A percentile compares a stretch with the other conserved stretches of the same genome.
Evolutionary conservation across 2,888 invertebrate genomes (phyloP).

Genomic region (Rosalia funebris): DNA sequence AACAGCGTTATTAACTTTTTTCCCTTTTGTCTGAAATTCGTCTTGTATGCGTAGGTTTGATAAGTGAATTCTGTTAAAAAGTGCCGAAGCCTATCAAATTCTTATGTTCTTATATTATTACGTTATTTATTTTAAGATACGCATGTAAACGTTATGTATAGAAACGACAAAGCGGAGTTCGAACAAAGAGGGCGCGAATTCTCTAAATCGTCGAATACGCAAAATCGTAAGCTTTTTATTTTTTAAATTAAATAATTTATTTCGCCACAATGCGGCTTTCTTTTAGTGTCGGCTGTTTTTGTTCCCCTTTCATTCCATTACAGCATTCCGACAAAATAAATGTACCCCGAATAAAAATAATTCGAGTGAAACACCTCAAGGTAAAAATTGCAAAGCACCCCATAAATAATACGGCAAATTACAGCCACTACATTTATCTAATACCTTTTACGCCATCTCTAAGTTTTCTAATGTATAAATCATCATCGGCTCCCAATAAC

Average conservation of each 20-base stretch:
- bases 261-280: not conserved
- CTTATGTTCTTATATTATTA: too few species aligned
- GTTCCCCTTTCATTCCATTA: not conserved
- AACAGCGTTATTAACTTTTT: too few species aligned
- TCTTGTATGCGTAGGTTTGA: too few species aligned
- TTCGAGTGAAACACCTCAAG: not conserved
- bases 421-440: slow-evolving; percentile 17
- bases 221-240: not conserved
- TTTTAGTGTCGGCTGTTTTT: not conserved
- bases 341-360: not conserved
- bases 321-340: not conserved
- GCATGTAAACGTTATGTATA: too few species aligned
- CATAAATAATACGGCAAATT: slow-evolving; percentile 21
- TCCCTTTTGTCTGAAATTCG: too few species aligned
- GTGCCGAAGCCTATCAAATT: too few species aligned
- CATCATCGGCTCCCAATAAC: slow-evolving; percentile 17
- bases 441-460: slow-evolving; percentile 16
- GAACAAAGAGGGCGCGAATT: not conserved
- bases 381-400: not conserved
- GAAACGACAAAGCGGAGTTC: too few species aligned
- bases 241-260: not conserved
- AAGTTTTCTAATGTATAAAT: slow-evolving; percentile 25
- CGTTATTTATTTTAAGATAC: too few species aligned
- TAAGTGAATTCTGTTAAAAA: too few species aligned
- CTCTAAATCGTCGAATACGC: not conserved